A percentile compares a stretch with the other conserved stretches of the same genome.
Conservation (phyloP, 2,113 vertebrate species). For the Proterorhinus semilunaris region DNA sequence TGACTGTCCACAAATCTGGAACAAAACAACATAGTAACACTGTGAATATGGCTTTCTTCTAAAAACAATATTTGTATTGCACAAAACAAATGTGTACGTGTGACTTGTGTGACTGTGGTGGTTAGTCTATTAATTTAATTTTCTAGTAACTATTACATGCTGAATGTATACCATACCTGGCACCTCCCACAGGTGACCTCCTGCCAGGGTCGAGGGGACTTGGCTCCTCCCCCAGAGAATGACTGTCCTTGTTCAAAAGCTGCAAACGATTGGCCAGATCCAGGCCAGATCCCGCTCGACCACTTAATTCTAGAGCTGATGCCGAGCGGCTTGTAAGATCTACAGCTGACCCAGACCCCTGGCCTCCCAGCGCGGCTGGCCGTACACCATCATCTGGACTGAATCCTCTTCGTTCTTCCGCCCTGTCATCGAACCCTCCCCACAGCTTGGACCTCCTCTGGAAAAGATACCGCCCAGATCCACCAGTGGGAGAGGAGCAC, state of each 20-base stretch:
- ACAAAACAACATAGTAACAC: conserved; percentile 58
- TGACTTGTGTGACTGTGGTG: not conserved
- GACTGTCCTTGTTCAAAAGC: conserved; percentile 95
- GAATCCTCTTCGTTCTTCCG: conserved; percentile 56
- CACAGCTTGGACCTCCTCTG: conserved; percentile 98
- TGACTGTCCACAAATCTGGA: conserved; percentile 82
- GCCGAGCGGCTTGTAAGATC: conserved; percentile 76
- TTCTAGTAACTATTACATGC: not conserved
- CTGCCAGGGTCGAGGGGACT: conserved; percentile 88
- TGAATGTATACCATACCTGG: conserved; percentile 79
- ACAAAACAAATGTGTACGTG: not conserved
- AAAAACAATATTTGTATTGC: not conserved
- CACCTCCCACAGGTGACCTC: conserved; percentile 89
- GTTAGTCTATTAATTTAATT: not conserved
- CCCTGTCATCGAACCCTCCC: conserved; percentile 93
- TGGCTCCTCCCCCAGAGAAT: conserved; percentile 95
- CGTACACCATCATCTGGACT: conserved; percentile 69
- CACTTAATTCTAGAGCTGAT: conserved; percentile 70
- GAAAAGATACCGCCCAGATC: conserved; percentile 89
- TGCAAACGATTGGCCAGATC: conserved; percentile 90
- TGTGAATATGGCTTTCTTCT: conserved; percentile 17
- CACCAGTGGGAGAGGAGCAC: conserved; percentile 80
- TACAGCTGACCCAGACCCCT: conserved; percentile 73
- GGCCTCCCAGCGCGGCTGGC: conserved; percentile 86
- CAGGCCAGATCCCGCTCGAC: conserved; percentile 84